Evolutionary conservation across 2,113 vertebrate species (phyloP), one percentile per base, ranked within the genome.

Genomic region (Elephas maximus): DNA sequence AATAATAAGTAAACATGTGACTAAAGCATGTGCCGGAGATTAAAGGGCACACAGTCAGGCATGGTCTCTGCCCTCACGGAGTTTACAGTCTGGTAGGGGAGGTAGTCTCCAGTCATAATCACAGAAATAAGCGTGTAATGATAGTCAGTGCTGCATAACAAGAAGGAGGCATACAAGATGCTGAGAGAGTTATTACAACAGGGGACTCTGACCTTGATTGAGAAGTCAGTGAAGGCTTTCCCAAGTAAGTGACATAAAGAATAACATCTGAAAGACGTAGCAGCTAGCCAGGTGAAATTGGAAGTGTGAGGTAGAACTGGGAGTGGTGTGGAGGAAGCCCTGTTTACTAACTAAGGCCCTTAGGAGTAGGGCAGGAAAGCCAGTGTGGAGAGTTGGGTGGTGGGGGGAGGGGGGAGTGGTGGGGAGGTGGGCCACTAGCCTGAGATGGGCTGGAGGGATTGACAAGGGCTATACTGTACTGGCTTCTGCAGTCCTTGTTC

Each of bases 121-220:
- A 60, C 6, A 17, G 44, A 78, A 11, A 1, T 53, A n/a, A 21
- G 23, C 0, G 0, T 44, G 23, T 62, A 9, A 17, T 33, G 30
- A 45, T 30, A 5, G 14, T 37, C 33, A 41, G 1, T 63, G 65
- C 37, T 53, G 20, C n/a, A 15, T 44, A 26, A 33, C 20, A 18
- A 44, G 33, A 57, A 48, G 33, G 88, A 69, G 73, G 69, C 26
- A 33, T 18, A 0, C 37, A 23, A 48, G 26, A 26, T 53, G 57
- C n/a, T 41, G 24, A 15, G 62, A 41, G 69, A 33, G n/a, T 65
- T 57, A 48, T 17, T 63, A 9, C 24, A 76, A 12, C 17, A 53
- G 57, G 23, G 17, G 6, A 0, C 1, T 15, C 65, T 88, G 81
- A 62, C n/a, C 14, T 62, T 79, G 37, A 60, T 15, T 10, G 10